Evolutionary conservation across 2,888 invertebrate genomes (phyloP), one percentile per base, ranked within the genome.

Genomic region (Pycnomerus fuliginosus): DNA sequence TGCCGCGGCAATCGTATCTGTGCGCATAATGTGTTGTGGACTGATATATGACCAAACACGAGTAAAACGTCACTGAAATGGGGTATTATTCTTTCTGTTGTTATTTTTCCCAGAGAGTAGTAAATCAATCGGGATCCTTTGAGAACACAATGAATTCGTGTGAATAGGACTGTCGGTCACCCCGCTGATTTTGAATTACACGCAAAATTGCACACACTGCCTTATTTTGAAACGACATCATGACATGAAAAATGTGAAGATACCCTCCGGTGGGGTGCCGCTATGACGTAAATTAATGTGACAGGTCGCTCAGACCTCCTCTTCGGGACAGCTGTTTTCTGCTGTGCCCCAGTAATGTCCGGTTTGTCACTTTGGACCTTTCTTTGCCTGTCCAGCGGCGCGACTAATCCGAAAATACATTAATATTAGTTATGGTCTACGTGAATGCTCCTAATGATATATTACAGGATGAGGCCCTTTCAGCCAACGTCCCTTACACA

Each of bases 401-500:
- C 56, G 60, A 63, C 69, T 67, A 69, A 70, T 71, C 67, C 63
- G 61, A 65, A 67, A 69, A 69, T 70, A 68, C 68, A 71, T 69
- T 65, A 62, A 65, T 65, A 67, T 71, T 69, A 70, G 70, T 69
- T 68, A 69, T 70, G 70, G 69, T 64, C 64, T 14, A 38, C 40
- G 61, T 63, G 64, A 64, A 66, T 62, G 62, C 59, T 52, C 49
- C 53, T 49, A 56, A 61, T 70, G 70, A 70, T 70, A 66, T 70
- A 70, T 70, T 64, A 60, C 59, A 59, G 60, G 58, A 61, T 55
- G 56, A 39, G 40, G 51, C 53, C 53, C 54, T 56, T 58, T 58
- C 58, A 52, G 44, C 53, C 55, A 52, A 56, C 53, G 53, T 50
- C 52, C 52, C 52, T 54, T 47, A 51, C 56, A 59, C 55, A 61